Evolutionary conservation across 2,797 vertebrate species (phyloP).

Genomic region (Sarcophilus harrisii): DNA sequence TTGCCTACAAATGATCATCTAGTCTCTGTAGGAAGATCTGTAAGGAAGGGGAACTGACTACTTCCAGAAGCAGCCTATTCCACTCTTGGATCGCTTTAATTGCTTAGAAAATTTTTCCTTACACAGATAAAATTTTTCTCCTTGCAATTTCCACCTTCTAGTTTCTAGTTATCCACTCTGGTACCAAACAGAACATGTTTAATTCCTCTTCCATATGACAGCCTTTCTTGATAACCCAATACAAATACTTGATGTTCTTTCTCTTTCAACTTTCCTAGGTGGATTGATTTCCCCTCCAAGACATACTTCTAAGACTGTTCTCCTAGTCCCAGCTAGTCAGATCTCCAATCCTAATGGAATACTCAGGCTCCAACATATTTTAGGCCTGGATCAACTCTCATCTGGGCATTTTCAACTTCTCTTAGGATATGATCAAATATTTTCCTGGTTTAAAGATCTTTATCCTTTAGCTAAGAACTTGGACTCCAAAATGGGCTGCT

Average conservation of each 20-base stretch:
- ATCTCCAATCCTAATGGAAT: not conserved
- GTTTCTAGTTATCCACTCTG: not conserved
- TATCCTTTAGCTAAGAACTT: not conserved
- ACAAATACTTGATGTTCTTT: not conserved
- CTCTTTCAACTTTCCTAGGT: not conserved
- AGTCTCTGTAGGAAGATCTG: not conserved
- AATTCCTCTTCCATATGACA: not conserved
- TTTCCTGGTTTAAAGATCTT: not conserved
- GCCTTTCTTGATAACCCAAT: not conserved
- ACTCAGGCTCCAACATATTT: not conserved
- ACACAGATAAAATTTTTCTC: not conserved
- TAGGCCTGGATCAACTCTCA: not conserved
- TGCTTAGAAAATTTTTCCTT: not conserved
- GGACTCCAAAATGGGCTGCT: not conserved
- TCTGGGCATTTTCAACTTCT: not conserved
- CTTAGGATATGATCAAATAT: not conserved
- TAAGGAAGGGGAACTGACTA: not conserved
- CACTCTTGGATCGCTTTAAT: not conserved
- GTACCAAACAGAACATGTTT: not conserved
- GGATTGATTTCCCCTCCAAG: not conserved
- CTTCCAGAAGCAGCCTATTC: not conserved
- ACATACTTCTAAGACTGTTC: not conserved
- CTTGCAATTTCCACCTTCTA: not conserved
- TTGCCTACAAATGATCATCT: not conserved
- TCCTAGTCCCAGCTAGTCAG: not conserved